These are phyloP conservation scores for Gymnopithys bicolor DNA, from an alignment of 2,797 vertebrate genomes.

Conservation along the genomic window DNA sequence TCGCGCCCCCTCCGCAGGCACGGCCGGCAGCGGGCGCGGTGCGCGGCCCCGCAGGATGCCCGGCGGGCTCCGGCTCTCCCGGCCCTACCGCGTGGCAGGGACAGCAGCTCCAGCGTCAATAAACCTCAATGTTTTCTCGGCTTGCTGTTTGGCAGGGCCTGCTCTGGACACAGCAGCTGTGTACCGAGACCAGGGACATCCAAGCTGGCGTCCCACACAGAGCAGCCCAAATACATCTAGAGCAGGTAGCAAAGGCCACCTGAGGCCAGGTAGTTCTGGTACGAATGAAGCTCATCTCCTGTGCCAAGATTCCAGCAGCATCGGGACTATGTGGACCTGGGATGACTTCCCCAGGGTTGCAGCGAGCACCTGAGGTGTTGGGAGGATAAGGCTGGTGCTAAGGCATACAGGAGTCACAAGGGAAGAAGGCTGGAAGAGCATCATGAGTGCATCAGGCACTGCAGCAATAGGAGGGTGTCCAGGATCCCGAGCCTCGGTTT, in stretches of 20 bases:
- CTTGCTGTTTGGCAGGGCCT: not conserved
- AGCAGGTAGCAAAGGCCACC: not conserved
- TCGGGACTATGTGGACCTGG: not conserved
- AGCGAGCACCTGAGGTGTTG: not conserved
- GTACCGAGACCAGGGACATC: not conserved
- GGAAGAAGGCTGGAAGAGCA: not conserved
- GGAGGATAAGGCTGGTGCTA: not conserved
- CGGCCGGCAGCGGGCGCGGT: not conserved
- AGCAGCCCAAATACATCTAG: not conserved
- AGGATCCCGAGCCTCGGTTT: not conserved
- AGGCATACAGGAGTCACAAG: rapidly evolving
- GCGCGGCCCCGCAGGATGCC: not conserved
- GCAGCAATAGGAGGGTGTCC: not conserved
- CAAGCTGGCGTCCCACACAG: not conserved
- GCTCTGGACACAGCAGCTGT: not conserved
- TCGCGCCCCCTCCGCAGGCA: not conserved
- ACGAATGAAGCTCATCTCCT: not conserved
- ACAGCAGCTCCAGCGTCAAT: not conserved
- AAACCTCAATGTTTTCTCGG: not conserved
- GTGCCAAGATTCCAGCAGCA: not conserved
- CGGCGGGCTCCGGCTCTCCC: not conserved
- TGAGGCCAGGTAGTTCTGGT: not conserved
- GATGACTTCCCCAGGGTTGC: not conserved
- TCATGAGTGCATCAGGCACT: not conserved
- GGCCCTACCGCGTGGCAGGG: not conserved